Conservation (phyloP, 2,113 vertebrate genomes). For the Pelmatolapia mariae region DNA sequence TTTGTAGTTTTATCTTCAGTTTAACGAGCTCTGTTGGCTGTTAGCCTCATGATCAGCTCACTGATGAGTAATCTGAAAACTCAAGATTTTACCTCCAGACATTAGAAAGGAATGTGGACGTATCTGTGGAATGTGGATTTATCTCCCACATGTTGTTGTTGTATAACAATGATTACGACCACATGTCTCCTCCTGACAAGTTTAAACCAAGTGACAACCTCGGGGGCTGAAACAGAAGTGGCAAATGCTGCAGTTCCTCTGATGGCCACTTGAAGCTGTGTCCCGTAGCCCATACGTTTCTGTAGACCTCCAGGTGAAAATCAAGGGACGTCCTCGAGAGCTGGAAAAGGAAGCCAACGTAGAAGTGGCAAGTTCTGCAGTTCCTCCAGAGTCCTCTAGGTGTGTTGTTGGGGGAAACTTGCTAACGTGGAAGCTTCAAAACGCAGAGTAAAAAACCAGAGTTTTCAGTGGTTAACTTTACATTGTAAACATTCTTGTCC, state of each 20-base stretch:
- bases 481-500: rapidly evolving
- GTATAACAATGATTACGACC: neutral
- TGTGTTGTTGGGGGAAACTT: rapidly evolving
- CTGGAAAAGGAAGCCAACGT: neutral
- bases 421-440: neutral
- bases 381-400: neutral
- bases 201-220: rapidly evolving
- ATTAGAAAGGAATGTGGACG: neutral
- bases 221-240: rapidly evolving
- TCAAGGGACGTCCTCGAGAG: rapidly evolving
- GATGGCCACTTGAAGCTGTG: neutral
- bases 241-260: neutral
- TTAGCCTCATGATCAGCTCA: neutral
- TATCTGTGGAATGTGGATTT: slow-evolving; percentile 20
- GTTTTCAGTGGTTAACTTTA: neutral
- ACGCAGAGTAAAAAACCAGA: neutral
- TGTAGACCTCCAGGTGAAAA: neutral
- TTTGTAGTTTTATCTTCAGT: neutral
- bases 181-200: neutral
- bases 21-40: neutral
- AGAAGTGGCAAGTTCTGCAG: neutral
- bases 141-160: neutral
- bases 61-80: neutral
- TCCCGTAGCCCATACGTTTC: neutral
- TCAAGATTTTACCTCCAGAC: neutral